These are phyloP conservation scores for Bucco capensis DNA, from an alignment of 2,113 vertebrate species.

Conservation along the genomic window DNA sequence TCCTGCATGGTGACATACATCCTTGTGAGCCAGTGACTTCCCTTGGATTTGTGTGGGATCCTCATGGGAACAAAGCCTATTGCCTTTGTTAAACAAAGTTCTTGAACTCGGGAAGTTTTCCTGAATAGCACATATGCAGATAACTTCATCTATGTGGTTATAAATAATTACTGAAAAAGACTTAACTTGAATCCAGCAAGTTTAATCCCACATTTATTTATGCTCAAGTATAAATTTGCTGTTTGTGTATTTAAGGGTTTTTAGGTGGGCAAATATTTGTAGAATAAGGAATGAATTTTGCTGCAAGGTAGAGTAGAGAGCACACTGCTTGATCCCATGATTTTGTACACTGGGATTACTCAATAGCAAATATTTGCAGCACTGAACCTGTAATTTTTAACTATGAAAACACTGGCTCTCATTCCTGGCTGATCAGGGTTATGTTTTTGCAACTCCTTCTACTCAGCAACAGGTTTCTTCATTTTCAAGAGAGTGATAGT, in stretches of 20 bases:
- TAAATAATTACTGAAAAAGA: neutral
- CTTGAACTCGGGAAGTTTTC: neutral
- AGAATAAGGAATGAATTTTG: neutral
- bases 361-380: neutral
- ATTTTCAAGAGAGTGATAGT: neutral
- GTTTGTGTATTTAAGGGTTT: rapidly evolving
- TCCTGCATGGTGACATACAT: neutral
- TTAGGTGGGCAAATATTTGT: neutral
- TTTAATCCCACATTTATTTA: neutral
- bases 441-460: rapidly evolving
- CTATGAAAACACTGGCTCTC: neutral
- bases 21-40: no score
- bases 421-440: rapidly evolving
- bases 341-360: neutral
- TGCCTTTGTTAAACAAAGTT: neutral
- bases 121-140: no score
- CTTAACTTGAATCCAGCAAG: neutral
- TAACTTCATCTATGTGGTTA: neutral
- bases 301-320: neutral
- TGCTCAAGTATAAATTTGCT: neutral
- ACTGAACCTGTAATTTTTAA: neutral
- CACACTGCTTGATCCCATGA: neutral
- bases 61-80: neutral
- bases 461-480: neutral
- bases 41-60: neutral